A percentile compares a stretch with the other conserved stretches of the same genome.
These are phyloP conservation scores for Ceuthmochares aereus DNA, from an alignment of 2,113 vertebrate species.

Conservation along the genomic window DNA sequence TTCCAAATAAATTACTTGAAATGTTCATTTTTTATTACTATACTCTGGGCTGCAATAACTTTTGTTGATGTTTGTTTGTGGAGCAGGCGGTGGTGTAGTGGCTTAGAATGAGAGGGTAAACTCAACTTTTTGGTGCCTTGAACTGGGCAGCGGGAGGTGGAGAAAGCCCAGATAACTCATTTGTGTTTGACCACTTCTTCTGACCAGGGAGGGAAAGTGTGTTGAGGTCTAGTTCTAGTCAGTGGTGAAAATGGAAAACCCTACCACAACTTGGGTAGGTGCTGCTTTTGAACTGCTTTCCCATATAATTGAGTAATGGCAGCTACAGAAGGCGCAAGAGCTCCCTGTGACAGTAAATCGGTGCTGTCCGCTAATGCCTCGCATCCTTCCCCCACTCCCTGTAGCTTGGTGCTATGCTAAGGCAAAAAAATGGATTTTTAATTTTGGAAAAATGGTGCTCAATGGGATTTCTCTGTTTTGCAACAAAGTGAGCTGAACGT, in stretches of 20 bases:
- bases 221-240: background rate
- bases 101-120: background rate
- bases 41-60: background rate
- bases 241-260: background rate
- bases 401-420: background rate
- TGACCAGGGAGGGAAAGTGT: fast-evolving
- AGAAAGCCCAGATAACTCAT: background rate
- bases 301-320: fast-evolving
- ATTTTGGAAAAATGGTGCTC: background rate
- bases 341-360: background rate
- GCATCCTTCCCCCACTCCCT: fast-evolving
- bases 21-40: conserved; percentile 68
- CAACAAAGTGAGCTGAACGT: background rate
- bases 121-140: background rate
- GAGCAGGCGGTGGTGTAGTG: background rate
- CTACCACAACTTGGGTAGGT: background rate
- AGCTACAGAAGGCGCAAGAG: background rate
- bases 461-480: background rate
- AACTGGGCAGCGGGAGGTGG: background rate
- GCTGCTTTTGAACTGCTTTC: background rate
- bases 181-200: background rate
- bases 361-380: fast-evolving
- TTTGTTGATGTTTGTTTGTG: background rate
- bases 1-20: conserved; percentile 77
- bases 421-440: background rate